Evolutionary conservation across 2,797 vertebrate genomes (phyloP), one percentile per base, ranked within the genome.

Genomic region (Pangasius larnaudii): DNA sequence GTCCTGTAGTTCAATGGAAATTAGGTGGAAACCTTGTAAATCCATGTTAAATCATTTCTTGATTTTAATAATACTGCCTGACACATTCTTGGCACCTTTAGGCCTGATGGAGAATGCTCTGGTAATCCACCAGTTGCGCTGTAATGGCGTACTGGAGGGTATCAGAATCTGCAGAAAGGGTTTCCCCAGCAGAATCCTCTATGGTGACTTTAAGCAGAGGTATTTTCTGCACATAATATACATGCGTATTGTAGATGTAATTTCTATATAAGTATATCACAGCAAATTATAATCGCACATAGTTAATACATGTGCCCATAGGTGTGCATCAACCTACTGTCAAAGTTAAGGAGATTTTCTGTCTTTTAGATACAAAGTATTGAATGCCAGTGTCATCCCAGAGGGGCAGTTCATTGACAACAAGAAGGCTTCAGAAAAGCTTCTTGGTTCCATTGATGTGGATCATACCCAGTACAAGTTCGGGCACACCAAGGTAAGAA

Each of bases 151-250:
- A 88, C 92, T 98, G 88, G 97, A 98, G 92, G 97, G 97, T 24
- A 98, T 97, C 91, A 93, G 97, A 88, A 98, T 98, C 85, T 98
- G 97, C 87, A 95, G 97, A 89, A 98, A 98, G 86, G 97, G 97
- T 14, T 98, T 97, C 90, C 97, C 97, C 85, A 98, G 96, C 94
- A 96, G 97, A 92, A 96, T 98, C 91, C 88, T 96, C 9, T 98
- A 98, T 36, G 97, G 91, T 91, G 97, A 99, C 93, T 98, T 98
- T 93, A 98, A 98, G 90, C 98, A 98, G 91, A 97, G 97, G 96
- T 97, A 89, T 58, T 49, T 72, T 65, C 19, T 81, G 30, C 53
- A 65, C 7, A n/a, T n/a, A 30, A 65, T 42, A 18, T 24, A n/a
- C 49, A 49, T 11, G 7, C 22, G 19, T 5, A 59, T 27, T 36